Base-by-base conservation (phyloP, 2,797 vertebrate genomes). In the Mormyrus hasselquistii region DNA sequence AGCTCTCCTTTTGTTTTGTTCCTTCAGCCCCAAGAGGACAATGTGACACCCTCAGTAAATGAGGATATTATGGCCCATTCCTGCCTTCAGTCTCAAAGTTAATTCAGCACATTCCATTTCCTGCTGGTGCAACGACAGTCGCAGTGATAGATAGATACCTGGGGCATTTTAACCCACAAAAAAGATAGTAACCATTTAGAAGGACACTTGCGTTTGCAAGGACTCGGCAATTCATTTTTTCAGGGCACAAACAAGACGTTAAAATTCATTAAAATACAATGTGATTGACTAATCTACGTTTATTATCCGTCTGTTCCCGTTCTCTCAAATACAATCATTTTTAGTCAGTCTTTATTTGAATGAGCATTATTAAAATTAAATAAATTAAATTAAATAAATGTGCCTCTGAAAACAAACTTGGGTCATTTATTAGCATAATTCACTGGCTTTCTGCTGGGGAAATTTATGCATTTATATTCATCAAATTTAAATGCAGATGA, bases 281-380 rank as follows among this genome's bases (percentile, higher is more conserved):
- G 73, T 44, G 73, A 79, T 12, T 44, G 73, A 79, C 73, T 79
- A 41, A 79, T 44, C 19, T 44, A 25, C 25, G 59, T 22, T 65
- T 14, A 79, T 79, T 79, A 79, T n/a, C 16, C 38, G 73, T 19
- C 16, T 44, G 19, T 79, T 79, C 5, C 41, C 41, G 34, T 79
- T 79, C 6, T n/a, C 38, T 44, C 16, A 9, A 41, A 79, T 41
- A 79, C 19, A 79, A 79, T 79, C 16, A 79, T 79, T 79, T 79
- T 79, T n/a, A 79, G 73, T 69, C 62, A 29, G 62, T 44, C 14
- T 44, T n/a, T n/a, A 44, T 79, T 79, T 79, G 73, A 44, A 41
- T 79, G 73, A 79, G 34, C 16, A 73, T 79, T 79, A 19, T 79
- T 79, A 79, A 79, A 79, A 59, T n/a, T n/a, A 59, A 79, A 79